Evolutionary conservation across 2,888 invertebrate genomes (phyloP).

Genomic region (Autographa gamma): DNA sequence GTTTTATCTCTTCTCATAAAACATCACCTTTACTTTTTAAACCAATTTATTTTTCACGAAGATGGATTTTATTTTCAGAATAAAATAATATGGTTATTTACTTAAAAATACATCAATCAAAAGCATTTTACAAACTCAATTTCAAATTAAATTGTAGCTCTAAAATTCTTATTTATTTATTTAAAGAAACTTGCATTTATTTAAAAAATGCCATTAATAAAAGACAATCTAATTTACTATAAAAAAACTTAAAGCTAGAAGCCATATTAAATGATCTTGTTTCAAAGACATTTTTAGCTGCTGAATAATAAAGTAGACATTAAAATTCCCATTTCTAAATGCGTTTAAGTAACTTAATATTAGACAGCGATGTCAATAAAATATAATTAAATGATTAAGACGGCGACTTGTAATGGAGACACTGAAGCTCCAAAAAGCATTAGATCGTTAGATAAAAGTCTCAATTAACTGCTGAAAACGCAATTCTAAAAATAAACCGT

Average conservation of each 20-base stretch:
- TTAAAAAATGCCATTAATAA: conserved; percentile 5
- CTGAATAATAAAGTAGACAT: conserved; percentile 6
- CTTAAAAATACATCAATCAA: too few relatives aligned
- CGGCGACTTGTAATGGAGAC: neutral
- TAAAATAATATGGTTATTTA: too few relatives aligned
- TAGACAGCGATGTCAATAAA: neutral
- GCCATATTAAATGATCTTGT: conserved; percentile 10
- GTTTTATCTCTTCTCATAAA: conserved; percentile 47
- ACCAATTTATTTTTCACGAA: too few relatives aligned
- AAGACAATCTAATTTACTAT: conserved; percentile 9
- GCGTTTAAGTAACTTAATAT: neutral
- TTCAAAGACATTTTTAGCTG: neutral
- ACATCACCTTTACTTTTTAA: neutral
- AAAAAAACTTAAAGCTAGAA: neutral
- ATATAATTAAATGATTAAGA: neutral
- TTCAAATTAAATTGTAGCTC: neutral
- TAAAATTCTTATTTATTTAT: neutral
- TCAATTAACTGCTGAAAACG: neutral
- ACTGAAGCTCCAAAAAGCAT: neutral
- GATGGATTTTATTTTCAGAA: too few relatives aligned
- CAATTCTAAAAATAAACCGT: neutral
- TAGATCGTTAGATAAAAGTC: neutral
- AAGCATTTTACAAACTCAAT: neutral
- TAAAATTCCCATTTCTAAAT: neutral
- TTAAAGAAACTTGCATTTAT: neutral